Evolutionary conservation across 2,113 vertebrate species (phyloP).

Genomic region (pig (Sus scrofa)): DNA sequence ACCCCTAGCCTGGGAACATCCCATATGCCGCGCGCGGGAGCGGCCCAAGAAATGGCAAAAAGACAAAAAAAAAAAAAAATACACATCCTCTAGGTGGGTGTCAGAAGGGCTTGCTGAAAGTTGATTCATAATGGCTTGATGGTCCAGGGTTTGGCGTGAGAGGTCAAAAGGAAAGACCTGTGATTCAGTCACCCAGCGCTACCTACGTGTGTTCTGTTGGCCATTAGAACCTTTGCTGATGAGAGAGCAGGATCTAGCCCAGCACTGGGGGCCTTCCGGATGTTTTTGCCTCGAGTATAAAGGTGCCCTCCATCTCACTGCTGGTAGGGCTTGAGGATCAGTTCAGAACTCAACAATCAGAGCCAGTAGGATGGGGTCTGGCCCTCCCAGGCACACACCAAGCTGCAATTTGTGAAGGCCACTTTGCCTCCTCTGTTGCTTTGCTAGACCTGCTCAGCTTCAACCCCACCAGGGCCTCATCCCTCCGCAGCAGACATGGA

Average conservation of each 20-base stretch:
- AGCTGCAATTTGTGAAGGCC: slow-evolving; percentile 73
- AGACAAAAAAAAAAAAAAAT: too few species aligned
- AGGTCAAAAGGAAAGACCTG: slow-evolving; percentile 1
- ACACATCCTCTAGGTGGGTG: not conserved
- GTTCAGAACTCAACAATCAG: not conserved
- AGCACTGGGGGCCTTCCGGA: fast-evolving
- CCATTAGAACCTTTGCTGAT: slow-evolving; percentile 50
- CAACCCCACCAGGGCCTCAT: not conserved
- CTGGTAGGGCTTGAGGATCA: not conserved
- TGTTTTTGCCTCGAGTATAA: not conserved
- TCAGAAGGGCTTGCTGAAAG: slow-evolving; percentile 43
- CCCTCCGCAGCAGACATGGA: slow-evolving; percentile 7
- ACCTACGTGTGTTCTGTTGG: not conserved
- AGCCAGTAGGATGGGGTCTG: not conserved
- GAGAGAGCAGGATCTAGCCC: not conserved
- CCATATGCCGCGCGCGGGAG: too few species aligned
- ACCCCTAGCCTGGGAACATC: too few species aligned
- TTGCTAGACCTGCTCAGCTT: slow-evolving; percentile 61
- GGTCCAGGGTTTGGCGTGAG: slow-evolving; percentile 8
- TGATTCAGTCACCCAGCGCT: not conserved
- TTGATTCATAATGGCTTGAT: not conserved
- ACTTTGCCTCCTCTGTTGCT: slow-evolving; percentile 48
- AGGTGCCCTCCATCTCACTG: not conserved
- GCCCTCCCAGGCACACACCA: not conserved
- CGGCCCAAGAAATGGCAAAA: too few species aligned